Conservation (phyloP, 2,888 invertebrate genomes). For the Tholera decimalis region DNA sequence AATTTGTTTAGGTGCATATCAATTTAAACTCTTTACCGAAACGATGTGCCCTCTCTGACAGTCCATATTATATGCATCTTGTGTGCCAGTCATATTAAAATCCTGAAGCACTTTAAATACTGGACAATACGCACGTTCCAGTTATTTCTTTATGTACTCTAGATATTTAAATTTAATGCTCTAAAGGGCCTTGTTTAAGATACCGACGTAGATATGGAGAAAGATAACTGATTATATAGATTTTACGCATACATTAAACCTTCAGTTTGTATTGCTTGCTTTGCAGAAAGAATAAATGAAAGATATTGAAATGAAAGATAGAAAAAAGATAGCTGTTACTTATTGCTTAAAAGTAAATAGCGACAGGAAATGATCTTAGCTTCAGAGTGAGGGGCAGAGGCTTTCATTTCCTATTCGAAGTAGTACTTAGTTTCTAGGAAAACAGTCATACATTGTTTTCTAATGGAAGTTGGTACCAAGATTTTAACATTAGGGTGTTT, state of each 20-base stretch:
- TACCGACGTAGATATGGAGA: conserved; percentile 3
- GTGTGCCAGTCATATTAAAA: conserved; percentile 10
- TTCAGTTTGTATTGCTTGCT: too few species aligned
- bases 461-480: not conserved
- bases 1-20: too few species aligned
- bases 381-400: conserved; percentile 1
- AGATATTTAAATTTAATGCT: conserved; percentile 17
- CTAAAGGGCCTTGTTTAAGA: conserved; percentile 7
- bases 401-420: conserved; percentile 36
- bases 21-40: too few species aligned
- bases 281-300: too few species aligned
- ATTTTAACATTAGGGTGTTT: not conserved
- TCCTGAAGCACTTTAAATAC: not conserved
- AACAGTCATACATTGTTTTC: conserved; percentile 33
- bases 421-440: conserved; percentile 9
- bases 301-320: not conserved
- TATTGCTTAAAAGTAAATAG: conserved; percentile 17
- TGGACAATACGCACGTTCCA: conserved; percentile 12
- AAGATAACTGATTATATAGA: too few species aligned
- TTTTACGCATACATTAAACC: too few species aligned
- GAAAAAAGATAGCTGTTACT: not conserved
- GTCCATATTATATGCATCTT: not conserved
- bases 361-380: conserved; percentile 34
- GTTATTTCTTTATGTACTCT: conserved; percentile 10
- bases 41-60: not conserved